phyloP scores from a whole-genome alignment of 2,888 invertebrate genomes.

The Empis stercorea region DNA sequence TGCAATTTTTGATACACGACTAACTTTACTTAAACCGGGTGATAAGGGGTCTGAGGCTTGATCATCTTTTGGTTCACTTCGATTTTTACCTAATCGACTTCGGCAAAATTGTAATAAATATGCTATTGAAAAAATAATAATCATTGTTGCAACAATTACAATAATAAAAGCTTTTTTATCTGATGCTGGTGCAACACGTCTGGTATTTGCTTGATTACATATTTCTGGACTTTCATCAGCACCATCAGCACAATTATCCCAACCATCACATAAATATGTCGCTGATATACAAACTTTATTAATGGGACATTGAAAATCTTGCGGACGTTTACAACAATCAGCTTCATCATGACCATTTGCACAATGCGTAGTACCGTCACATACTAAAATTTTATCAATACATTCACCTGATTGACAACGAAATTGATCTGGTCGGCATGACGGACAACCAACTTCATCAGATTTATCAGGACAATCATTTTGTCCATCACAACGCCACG shows the following conservation, averaged over 20 bases:
- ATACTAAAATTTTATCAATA: constrained; percentile 46
- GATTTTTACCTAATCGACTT: constrained; percentile 38
- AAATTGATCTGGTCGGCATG: constrained; percentile 58
- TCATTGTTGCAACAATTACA: constrained; percentile 42
- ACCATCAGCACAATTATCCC: constrained; percentile 66
- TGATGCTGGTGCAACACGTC: constrained; percentile 35
- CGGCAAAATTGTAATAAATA: constrained; percentile 42
- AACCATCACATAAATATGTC: constrained; percentile 59
- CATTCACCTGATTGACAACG: constrained; percentile 43
- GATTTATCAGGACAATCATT: constrained; percentile 72
- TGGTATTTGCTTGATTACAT: constrained; percentile 40
- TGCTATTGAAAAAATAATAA: constrained; percentile 41
- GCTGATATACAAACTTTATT: constrained; percentile 59
- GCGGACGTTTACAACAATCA: constrained; percentile 48
- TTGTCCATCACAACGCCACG: constrained; percentile 62
- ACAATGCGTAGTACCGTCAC: constrained; percentile 53
- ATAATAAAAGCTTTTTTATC: constrained; percentile 44
- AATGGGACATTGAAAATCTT: constrained; percentile 58
- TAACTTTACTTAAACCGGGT: constrained; percentile 36
- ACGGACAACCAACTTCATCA: constrained; percentile 62
- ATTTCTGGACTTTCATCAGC: constrained; percentile 60
- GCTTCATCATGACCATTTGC: constrained; percentile 55
- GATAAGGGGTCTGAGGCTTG: constrained; percentile 54
- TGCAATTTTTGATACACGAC: constrained; percentile 35
- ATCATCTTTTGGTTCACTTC: constrained; percentile 44